Evolutionary conservation across 1,140 invertebrate genomes (phyloP).

Genomic region (Euura lappo): DNA sequence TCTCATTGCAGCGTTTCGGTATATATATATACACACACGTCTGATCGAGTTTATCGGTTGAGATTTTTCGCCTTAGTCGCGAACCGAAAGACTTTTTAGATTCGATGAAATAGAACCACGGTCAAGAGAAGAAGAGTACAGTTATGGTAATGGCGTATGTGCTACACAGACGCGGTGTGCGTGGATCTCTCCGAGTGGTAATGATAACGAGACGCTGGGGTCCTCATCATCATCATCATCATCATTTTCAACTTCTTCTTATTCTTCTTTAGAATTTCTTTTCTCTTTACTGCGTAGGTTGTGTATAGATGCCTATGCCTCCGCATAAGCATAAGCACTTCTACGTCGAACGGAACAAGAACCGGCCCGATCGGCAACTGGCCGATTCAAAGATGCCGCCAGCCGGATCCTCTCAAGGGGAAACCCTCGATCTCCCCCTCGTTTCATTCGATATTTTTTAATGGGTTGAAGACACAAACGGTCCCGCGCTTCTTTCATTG

Average conservation of each 20-base stretch:
- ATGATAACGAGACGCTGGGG: conserved; percentile 40
- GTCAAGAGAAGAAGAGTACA: not conserved
- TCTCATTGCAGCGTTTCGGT: no score
- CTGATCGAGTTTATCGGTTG: no score
- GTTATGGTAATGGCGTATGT: not conserved
- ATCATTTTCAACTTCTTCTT: not conserved
- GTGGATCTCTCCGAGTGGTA: conserved; percentile 24
- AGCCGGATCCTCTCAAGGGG: not conserved
- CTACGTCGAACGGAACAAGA: conserved; percentile 28
- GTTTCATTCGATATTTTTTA: not conserved
- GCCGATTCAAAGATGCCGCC: conserved; percentile 4
- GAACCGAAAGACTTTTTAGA: no score
- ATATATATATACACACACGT: no score
- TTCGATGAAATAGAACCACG: not conserved
- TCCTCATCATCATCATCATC: conserved; percentile 43
- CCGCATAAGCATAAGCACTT: conserved; percentile 8
- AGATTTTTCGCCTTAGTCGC: no score
- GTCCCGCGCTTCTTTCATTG: no score
- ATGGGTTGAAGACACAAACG: not conserved
- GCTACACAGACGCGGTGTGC: not conserved
- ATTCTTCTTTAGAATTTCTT: not conserved
- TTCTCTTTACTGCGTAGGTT: not conserved
- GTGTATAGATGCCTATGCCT: not conserved
- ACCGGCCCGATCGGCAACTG: conserved; percentile 32
- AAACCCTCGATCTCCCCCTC: not conserved